Base-by-base conservation (phyloP, 2,113 vertebrate genomes). In the Passer montanus region DNA sequence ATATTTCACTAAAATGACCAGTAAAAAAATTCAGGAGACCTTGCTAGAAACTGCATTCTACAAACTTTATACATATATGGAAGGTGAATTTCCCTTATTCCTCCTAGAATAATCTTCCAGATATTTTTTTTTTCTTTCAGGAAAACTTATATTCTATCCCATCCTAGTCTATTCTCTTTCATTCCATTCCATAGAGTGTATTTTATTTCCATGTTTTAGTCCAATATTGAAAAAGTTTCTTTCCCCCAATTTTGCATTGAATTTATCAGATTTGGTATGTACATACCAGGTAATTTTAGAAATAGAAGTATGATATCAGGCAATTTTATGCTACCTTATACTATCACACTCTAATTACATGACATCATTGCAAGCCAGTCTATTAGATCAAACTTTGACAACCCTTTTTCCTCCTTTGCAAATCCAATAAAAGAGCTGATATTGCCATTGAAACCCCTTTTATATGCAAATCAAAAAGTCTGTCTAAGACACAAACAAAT, bases 381-480 rank as follows among this genome's bases (percentile, higher is more conserved):
- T 84, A 52, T 76, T 77, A 69, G 24, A 84, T 63, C 30, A 78
- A 84, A 91, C 66, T 68, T 39, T 66, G 64, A 50, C 27, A 39
- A 47, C 33, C 5, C 19, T 91, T 84, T 63, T 84, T 82, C 68
- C 43, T 75, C 21, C 13, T 20, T 70, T 84, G 33, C 21, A 90
- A 93, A 76, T 58, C 26, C 64, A 82, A 68, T 84, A 69, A 92
- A 94, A 91, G 79, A 82, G 11, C 9, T 74, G 70, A 88, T 91
- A 80, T 27, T 80, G 43, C 44, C 10, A 28, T 4, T 91, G 73
- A 93, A 95, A 86, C 68, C 16, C 72, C 84, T 95, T 97, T 94
- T 90, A 94, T 81, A 90, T 94, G 93, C 79, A 96, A 96, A 96
- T 96, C 43, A 69, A 76, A 75, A 88, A 70, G 50, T 60, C 84